Evolutionary conservation across 2,888 invertebrate genomes (phyloP), one percentile per base, ranked within the genome.

Genomic region (Apodemia hepburni): DNA sequence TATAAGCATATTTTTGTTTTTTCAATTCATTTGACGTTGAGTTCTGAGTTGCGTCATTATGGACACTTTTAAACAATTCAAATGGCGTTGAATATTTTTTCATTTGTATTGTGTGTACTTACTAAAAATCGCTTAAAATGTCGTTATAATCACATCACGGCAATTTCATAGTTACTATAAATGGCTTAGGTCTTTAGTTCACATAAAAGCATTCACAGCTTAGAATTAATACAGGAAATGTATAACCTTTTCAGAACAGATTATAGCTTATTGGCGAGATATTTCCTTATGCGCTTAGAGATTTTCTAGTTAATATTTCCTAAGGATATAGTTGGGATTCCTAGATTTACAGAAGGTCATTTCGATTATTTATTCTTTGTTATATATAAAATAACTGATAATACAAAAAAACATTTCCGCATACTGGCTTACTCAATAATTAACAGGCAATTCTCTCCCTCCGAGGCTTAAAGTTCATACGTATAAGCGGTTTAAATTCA

Each of bases 91-190:
- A 8, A 47, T 47, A 47, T 57, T 57, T 6, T 29, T 27, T 57
- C n/a, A 22, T 57, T 27, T 51, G 22, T 51, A 3, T 57, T 57
- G 54, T 27, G 27, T 57, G 2, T 8, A 17, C 47, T 15, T 8
- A 17, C 47, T 15, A 29, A 57, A 27, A 57, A 57, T 54, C 54
- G 29, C 54, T 57, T 57, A 57, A 57, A 57, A 29, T 57, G 54
- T 57, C 54, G 27, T 57, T 57, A 57, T 57, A 57, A 57, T 57
- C 54, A 57, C 54, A 57, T 57, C 54, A 57, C 15, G 54, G 7
- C 54, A 57, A 57, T 27, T 29, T 29, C 27, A 57, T 15, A 57
- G 15, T 22, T 11, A 3, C 22, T 51, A 22, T 22, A 51, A 51
- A 51, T 22, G 22, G 22, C 51, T 22, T 12, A 22, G 22, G 22